Percentiles rank a stretch among this genome's conserved stretches.
Conservation (phyloP, 2,888 invertebrate genomes). For the Parnassius smintheus region DNA sequence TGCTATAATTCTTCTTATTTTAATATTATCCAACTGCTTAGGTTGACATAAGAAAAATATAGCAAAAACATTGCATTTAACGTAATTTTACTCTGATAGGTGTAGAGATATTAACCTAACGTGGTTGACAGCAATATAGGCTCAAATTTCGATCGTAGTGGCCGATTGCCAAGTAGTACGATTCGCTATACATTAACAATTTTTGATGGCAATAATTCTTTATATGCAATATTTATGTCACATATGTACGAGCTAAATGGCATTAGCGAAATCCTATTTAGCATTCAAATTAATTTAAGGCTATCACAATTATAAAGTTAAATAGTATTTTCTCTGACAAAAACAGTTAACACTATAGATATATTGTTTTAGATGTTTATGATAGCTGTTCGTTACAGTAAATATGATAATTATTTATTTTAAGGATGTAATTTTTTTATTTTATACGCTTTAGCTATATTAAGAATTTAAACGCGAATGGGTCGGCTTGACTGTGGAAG, state of each 20-base stretch:
- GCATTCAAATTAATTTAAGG: too few relatives aligned
- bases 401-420: constrained; percentile 17
- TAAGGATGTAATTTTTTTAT: neutral
- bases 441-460: neutral
- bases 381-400: constrained; percentile 16
- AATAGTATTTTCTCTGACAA: neutral
- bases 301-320: too few relatives aligned
- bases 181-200: too few relatives aligned
- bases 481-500: too few relatives aligned
- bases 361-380: constrained; percentile 11
- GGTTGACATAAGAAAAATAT: too few relatives aligned
- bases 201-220: neutral
- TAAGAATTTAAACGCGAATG: neutral
- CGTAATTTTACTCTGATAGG: neutral
- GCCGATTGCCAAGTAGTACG: too few relatives aligned
- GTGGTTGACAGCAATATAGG: too few relatives aligned
- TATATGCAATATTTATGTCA: neutral
- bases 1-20: too few relatives aligned
- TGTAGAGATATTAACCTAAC: neutral
- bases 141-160: too few relatives aligned
- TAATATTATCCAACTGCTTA: too few relatives aligned
- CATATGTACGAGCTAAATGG: constrained; percentile 16
- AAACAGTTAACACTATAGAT: constrained; percentile 3
- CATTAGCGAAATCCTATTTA: constrained; percentile 9
- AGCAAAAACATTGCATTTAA: too few relatives aligned